phyloP scores from a whole-genome alignment of 2,888 invertebrate genomes.

The Acrobasis consociella region DNA sequence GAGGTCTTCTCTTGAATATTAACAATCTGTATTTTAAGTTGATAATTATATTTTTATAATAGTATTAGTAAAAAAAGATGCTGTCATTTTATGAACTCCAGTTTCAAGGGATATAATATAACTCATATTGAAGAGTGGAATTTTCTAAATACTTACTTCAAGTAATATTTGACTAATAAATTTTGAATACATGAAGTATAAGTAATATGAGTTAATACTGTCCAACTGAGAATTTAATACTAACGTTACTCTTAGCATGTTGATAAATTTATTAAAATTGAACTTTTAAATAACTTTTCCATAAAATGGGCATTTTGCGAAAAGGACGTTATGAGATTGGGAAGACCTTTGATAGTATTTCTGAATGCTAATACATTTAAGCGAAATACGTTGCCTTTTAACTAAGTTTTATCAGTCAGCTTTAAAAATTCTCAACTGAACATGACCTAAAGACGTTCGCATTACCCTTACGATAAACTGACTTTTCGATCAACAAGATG shows the following conservation, averaged over 20 bases:
- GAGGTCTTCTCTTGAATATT: too few species aligned
- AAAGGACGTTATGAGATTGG: too few species aligned
- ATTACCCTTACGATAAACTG: conserved; percentile 16
- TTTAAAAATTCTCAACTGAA: background rate
- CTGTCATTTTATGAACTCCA: too few species aligned
- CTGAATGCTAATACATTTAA: background rate
- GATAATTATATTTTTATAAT: background rate
- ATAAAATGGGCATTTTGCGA: too few species aligned
- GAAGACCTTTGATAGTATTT: background rate
- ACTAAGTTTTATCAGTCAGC: too few species aligned
- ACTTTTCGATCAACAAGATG: conserved; percentile 30
- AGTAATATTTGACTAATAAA: background rate
- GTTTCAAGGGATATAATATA: background rate
- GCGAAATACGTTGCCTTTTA: too few species aligned
- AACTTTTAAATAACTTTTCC: too few species aligned
- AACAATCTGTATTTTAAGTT: background rate
- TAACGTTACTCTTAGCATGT: too few species aligned
- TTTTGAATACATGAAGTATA: conserved; percentile 5
- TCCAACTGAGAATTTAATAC: conserved; percentile 1
- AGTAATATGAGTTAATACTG: background rate
- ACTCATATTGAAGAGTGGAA: background rate
- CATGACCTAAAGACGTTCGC: background rate
- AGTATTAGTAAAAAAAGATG: too few species aligned
- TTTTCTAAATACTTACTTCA: background rate
- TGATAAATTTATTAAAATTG: too few species aligned